Evolutionary conservation across 2,113 vertebrate species (phyloP).

Genomic region (Hemiscyllium ocellatum): DNA sequence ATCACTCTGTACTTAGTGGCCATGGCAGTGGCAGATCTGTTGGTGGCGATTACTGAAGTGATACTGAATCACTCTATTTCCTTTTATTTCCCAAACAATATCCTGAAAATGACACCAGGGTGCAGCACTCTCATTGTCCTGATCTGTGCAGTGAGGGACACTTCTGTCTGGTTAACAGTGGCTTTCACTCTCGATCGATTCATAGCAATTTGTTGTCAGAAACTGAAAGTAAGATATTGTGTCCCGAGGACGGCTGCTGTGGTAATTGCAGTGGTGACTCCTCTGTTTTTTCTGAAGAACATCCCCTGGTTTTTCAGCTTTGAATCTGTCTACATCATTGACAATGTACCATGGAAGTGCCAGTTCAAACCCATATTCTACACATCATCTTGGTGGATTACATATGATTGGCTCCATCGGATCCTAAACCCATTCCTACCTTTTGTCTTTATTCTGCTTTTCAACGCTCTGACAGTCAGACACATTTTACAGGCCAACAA

Average conservation of each 20-base stretch:
- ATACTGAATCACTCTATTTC: neutral
- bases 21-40: neutral
- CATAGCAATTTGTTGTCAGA: neutral
- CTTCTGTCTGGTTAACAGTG: neutral
- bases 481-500: neutral
- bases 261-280: neutral
- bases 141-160: neutral
- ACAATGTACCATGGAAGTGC: neutral
- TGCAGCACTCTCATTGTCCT: neutral
- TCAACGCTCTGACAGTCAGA: neutral
- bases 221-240: neutral
- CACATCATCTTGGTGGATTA: neutral
- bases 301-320: neutral
- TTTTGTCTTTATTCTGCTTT: neutral
- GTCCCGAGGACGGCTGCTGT: neutral
- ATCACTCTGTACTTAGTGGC: neutral
- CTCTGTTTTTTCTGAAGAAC: neutral
- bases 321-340: neutral
- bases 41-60: neutral
- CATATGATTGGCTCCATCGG: neutral
- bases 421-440: neutral
- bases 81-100: neutral
- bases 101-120: neutral
- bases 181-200: neutral
- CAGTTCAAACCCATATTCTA: neutral